These are phyloP conservation scores for Drosophila koepferae DNA, from an alignment of 2,888 invertebrate species.

Conservation along the genomic window DNA sequence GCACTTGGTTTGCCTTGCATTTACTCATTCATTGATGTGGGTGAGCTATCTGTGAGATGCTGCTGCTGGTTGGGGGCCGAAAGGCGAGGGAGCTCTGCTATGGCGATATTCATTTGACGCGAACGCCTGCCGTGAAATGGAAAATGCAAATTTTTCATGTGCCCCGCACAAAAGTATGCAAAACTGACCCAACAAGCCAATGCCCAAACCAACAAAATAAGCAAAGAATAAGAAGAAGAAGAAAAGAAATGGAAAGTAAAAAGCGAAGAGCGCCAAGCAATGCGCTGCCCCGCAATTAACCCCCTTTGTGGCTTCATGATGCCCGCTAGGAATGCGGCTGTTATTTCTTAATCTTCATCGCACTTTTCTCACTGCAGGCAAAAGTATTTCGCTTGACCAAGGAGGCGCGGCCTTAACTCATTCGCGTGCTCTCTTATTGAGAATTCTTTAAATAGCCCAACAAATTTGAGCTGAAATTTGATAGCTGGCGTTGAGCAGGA, in stretches of 20 bases:
- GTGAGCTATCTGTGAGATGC: neutral
- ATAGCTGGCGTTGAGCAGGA: neutral
- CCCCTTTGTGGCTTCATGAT: conserved; percentile 6
- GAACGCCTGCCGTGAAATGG: conserved; percentile 57
- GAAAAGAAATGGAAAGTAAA: neutral
- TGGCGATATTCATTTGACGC: conserved; percentile 48
- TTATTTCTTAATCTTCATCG: conserved; percentile 15
- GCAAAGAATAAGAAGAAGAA: neutral
- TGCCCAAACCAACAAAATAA: conserved; percentile 19
- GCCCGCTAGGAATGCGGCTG: conserved; percentile 34
- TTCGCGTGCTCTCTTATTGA: neutral
- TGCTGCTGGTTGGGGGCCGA: neutral
- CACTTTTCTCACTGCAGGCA: neutral
- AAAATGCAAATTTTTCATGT: conserved; percentile 68
- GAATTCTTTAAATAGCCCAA: neutral
- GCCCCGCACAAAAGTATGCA: conserved; percentile 68
- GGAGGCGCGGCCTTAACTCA: neutral
- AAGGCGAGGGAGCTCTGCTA: neutral
- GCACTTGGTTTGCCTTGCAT: neutral
- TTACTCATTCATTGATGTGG: conserved; percentile 28
- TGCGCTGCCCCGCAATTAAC: neutral
- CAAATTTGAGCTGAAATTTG: neutral
- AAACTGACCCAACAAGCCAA: conserved; percentile 39
- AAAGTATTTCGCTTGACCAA: conserved; percentile 11
- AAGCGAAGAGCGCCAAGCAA: conserved; percentile 9